Percentiles rank a stretch among this genome's conserved stretches.
Evolutionary conservation across 2,113 vertebrate species (phyloP).

Genomic region (Melierax canorus): DNA sequence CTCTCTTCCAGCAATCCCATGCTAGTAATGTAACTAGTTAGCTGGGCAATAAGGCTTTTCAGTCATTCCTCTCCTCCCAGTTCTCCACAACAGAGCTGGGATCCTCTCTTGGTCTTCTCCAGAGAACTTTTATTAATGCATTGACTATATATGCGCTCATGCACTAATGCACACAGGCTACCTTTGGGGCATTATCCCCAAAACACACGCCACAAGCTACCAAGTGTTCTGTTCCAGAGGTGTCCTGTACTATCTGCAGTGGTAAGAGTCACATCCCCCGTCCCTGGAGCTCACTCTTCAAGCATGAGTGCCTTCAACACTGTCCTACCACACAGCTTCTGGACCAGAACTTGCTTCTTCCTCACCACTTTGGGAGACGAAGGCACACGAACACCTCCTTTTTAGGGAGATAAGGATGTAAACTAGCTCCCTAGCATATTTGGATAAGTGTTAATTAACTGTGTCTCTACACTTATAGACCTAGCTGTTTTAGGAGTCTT

Average conservation of each 20-base stretch:
- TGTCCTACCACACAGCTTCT: not conserved
- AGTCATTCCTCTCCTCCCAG: not conserved
- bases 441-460: not conserved
- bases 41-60: not conserved
- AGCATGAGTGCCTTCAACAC: not conserved
- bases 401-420: not conserved
- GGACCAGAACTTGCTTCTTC: not conserved
- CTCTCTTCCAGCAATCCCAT: not conserved
- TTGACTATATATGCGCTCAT: not conserved
- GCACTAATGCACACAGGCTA: accelerated
- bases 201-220: not conserved
- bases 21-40: not conserved
- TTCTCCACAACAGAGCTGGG: not conserved
- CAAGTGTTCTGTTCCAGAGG: not conserved
- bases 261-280: not conserved
- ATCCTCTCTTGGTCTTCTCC: not conserved
- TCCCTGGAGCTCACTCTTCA: not conserved
- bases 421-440: not conserved
- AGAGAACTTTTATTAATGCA: not conserved
- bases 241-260: not conserved
- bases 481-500: not conserved
- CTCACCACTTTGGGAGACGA: not conserved
- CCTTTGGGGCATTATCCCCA: not conserved
- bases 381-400: not conserved
- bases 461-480: not conserved